phyloP scores from a whole-genome alignment of 2,888 invertebrate genomes.

The Stenodema calcarata region DNA sequence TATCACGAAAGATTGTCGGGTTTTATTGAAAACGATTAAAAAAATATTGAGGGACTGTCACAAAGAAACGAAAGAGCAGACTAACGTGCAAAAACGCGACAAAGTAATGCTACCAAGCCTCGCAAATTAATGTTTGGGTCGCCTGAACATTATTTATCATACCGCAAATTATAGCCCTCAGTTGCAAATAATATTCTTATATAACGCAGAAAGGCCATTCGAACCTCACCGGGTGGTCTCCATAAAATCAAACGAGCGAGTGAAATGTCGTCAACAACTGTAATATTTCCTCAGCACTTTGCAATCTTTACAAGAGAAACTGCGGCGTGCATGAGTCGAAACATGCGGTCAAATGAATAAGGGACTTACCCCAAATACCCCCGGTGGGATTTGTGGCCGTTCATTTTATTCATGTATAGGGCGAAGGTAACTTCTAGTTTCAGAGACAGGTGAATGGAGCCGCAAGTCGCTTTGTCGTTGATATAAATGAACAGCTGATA shows the following conservation, averaged over 20 bases:
- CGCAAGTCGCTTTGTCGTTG: neutral
- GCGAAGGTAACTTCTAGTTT: neutral
- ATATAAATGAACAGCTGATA: neutral
- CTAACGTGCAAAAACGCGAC: too few relatives aligned
- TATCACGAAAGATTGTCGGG: too few relatives aligned
- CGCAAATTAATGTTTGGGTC: neutral
- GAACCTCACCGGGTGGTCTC: neutral
- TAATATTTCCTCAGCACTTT: neutral
- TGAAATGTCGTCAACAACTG: neutral
- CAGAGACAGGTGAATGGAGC: neutral
- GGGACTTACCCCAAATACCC: neutral
- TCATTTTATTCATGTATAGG: neutral
- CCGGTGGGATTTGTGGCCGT: neutral
- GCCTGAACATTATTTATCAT: neutral
- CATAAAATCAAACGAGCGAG: neutral
- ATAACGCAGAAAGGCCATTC: neutral
- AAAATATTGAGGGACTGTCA: too few relatives aligned
- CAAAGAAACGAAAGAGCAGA: too few relatives aligned
- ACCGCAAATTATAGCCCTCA: neutral
- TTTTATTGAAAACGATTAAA: too few relatives aligned
- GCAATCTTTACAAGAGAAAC: neutral
- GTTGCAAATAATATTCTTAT: neutral
- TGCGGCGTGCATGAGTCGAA: neutral
- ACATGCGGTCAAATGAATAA: neutral
- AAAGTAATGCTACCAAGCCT: too few relatives aligned